Evolutionary conservation across 1,140 invertebrate species (phyloP).

Genomic region (Araneus ventricosus): DNA sequence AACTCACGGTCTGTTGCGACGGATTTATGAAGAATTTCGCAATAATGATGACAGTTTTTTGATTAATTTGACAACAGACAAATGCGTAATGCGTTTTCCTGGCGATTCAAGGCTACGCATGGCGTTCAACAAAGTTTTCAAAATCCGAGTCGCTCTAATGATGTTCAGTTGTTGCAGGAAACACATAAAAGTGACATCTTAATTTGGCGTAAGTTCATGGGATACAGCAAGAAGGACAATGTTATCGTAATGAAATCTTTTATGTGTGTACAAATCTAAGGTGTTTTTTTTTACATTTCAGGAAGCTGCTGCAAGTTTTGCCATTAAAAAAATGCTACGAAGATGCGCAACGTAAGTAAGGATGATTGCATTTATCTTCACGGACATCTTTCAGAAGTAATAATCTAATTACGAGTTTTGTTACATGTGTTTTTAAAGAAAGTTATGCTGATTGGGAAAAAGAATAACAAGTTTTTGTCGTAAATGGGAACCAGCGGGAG

Average conservation of each 20-base stretch:
- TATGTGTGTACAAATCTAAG: neutral
- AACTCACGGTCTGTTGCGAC: neutral
- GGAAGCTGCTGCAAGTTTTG: slow-evolving; percentile 21
- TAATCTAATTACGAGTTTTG: too few species aligned
- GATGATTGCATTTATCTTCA: neutral
- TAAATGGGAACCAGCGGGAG: too few species aligned
- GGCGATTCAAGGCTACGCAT: neutral
- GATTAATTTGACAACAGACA: neutral
- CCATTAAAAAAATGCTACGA: slow-evolving; percentile 42
- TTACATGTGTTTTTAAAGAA: too few species aligned
- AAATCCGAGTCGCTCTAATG: too few species aligned
- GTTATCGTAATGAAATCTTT: neutral
- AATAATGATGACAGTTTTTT: neutral
- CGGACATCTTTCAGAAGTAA: too few species aligned
- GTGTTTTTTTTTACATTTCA: neutral
- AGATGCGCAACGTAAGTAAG: slow-evolving; percentile 2
- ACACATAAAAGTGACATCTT: too few species aligned
- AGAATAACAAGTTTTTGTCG: too few species aligned
- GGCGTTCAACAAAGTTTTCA: neutral
- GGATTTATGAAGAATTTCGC: neutral
- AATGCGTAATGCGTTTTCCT: neutral
- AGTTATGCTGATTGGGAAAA: too few species aligned
- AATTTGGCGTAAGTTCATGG: too few species aligned
- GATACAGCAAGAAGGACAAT: neutral
- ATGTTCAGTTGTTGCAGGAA: too few species aligned